A percentile compares a stretch with the other conserved stretches of the same genome.
Evolutionary conservation across 1,140 invertebrate genomes (phyloP).

Genomic region (Macrotrachela quadricornifera): DNA sequence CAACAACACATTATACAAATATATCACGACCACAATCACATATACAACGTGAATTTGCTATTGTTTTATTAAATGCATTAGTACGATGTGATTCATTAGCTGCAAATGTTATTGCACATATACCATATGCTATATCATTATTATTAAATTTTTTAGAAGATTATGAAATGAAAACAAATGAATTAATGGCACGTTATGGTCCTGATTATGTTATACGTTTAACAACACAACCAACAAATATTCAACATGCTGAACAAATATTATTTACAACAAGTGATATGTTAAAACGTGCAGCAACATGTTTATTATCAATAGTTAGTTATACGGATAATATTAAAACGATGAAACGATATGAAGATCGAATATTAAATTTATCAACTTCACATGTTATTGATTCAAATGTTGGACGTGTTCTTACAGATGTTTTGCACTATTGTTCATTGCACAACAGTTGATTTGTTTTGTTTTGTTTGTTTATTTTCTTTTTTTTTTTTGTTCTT

Average conservation of each 20-base stretch:
- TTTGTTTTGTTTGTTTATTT: too few species aligned
- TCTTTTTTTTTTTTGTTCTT: too few species aligned
- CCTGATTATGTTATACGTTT: constrained; percentile 1
- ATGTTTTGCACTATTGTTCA: constrained; percentile 8
- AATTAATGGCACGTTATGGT: background rate
- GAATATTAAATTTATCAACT: constrained; percentile 7
- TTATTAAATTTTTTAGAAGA: constrained; percentile 5
- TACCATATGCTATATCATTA: background rate
- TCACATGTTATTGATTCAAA: constrained; percentile 8
- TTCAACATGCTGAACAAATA: background rate
- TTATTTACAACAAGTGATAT: constrained; percentile 5
- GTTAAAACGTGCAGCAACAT: background rate
- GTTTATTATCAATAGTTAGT: background rate
- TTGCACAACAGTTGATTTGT: too few species aligned
- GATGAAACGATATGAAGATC: constrained; percentile 3
- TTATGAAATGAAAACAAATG: background rate
- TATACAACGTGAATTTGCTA: background rate
- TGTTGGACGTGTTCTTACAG: constrained; percentile 6
- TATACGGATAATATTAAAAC: constrained; percentile 3
- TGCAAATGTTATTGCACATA: background rate
- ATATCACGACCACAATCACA: background rate
- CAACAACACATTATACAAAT: background rate
- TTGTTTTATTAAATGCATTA: background rate
- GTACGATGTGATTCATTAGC: background rate
- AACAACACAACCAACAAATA: too few species aligned